phyloP scores from a whole-genome alignment of 1,140 invertebrate species.

The Diachasmimorpha longicaudata region DNA sequence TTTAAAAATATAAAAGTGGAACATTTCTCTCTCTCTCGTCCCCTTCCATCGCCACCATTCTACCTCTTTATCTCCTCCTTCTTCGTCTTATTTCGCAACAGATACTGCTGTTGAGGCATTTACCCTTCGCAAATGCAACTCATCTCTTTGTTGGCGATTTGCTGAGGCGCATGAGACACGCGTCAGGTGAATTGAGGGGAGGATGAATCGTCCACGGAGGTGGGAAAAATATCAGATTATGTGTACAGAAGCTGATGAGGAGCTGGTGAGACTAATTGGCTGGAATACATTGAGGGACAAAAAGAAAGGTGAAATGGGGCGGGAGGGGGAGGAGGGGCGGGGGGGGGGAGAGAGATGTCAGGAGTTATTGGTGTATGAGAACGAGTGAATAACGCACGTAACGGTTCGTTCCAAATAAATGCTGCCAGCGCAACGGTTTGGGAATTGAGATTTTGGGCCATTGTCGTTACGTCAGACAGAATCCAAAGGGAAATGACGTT shows the following conservation, averaged over 20 bases:
- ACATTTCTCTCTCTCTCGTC: slow-evolving; percentile 29
- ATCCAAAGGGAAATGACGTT: neutral
- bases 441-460: slow-evolving; percentile 40
- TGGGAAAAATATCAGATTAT: neutral
- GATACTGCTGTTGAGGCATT: neutral
- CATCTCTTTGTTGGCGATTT: neutral
- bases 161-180: neutral
- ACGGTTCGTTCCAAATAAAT: slow-evolving; percentile 33
- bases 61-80: neutral
- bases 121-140: neutral
- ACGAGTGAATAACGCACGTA: slow-evolving; percentile 20
- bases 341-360: too few species aligned
- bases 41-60: too few species aligned
- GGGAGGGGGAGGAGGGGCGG: too few species aligned
- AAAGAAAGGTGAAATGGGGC: neutral
- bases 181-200: neutral
- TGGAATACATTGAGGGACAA: neutral
- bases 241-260: neutral
- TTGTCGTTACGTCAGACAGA: slow-evolving; percentile 29
- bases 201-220: neutral
- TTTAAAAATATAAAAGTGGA: slow-evolving; percentile 51
- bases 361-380: neutral
- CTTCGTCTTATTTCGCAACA: neutral
- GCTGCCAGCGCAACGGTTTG: slow-evolving; percentile 27
- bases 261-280: slow-evolving; percentile 4